Percentiles rank a stretch among this genome's conserved stretches.
Evolutionary conservation across 2,888 invertebrate species (phyloP).

Genomic region (Xylota segnis): DNA sequence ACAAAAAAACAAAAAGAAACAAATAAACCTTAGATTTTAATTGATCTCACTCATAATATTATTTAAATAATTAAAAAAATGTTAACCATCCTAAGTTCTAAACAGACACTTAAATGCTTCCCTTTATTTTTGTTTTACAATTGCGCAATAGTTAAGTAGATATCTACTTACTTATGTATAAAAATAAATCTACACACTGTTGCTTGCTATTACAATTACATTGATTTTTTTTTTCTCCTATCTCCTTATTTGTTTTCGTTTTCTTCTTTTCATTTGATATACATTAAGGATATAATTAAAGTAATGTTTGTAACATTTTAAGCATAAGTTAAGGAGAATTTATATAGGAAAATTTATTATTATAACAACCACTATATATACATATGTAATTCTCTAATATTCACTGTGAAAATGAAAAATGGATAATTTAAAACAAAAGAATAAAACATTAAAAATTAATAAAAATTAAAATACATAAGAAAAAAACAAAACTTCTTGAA

Average conservation of each 20-base stretch:
- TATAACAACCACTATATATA: conserved; percentile 65
- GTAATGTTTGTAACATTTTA: conserved; percentile 59
- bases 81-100: conserved; percentile 36
- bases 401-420: conserved; percentile 76
- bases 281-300: conserved; percentile 38
- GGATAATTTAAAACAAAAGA: conserved; percentile 59
- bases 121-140: conserved; percentile 7
- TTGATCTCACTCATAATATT: conserved; percentile 72
- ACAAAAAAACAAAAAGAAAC: background rate
- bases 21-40: conserved; percentile 62
- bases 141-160: conserved; percentile 30
- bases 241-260: conserved; percentile 41
- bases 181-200: conserved; percentile 25
- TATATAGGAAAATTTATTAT: conserved; percentile 75
- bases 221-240: conserved; percentile 13
- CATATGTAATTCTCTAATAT: conserved; percentile 75
- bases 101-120: background rate
- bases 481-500: background rate
- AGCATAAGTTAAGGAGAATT: conserved; percentile 74
- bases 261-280: conserved; percentile 47
- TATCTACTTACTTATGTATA: conserved; percentile 43
- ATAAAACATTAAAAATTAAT: conserved; percentile 56
- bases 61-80: conserved; percentile 43
- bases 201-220: conserved; percentile 3
- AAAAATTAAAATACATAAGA: conserved; percentile 59